Evolutionary conservation across 2,797 vertebrate species (phyloP).

Genomic region (Eulemur coronatus): DNA sequence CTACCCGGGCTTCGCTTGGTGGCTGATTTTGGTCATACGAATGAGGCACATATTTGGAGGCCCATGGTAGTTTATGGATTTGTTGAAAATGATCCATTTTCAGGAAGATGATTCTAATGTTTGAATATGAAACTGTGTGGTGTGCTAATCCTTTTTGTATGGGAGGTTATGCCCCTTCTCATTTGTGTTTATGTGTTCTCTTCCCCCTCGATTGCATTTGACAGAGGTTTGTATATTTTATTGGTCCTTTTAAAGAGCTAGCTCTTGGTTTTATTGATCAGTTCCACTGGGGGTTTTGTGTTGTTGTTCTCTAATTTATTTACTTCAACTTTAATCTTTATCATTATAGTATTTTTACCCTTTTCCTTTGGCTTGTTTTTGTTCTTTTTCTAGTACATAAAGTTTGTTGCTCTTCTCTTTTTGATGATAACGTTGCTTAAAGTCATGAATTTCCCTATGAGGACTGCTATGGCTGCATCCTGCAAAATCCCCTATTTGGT

Average conservation of each 20-base stretch:
- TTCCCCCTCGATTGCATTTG: not conserved
- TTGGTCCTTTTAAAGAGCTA: not conserved
- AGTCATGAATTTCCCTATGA: not conserved
- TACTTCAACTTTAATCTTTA: slow-evolving; percentile 11
- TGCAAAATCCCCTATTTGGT: not conserved
- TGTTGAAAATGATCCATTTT: not conserved
- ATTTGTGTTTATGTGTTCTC: not conserved
- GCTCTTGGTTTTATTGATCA: not conserved
- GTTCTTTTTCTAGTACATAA: not conserved
- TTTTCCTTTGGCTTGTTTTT: slow-evolving; percentile 6
- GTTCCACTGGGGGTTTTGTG: not conserved
- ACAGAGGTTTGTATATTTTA: not conserved
- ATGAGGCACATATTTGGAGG: not conserved
- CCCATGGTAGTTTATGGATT: not conserved
- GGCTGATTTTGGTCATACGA: not conserved
- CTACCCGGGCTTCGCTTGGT: not conserved
- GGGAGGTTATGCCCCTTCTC: not conserved
- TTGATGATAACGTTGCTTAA: not conserved
- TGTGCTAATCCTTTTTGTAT: not conserved
- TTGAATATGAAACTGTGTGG: fast-evolving
- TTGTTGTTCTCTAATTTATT: not conserved
- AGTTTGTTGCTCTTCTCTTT: not conserved
- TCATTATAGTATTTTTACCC: not conserved
- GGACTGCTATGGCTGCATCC: not conserved
- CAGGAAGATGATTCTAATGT: not conserved